These are phyloP conservation scores for Thymelicus sylvestris DNA, from an alignment of 2,888 invertebrate genomes.

Conservation along the genomic window DNA sequence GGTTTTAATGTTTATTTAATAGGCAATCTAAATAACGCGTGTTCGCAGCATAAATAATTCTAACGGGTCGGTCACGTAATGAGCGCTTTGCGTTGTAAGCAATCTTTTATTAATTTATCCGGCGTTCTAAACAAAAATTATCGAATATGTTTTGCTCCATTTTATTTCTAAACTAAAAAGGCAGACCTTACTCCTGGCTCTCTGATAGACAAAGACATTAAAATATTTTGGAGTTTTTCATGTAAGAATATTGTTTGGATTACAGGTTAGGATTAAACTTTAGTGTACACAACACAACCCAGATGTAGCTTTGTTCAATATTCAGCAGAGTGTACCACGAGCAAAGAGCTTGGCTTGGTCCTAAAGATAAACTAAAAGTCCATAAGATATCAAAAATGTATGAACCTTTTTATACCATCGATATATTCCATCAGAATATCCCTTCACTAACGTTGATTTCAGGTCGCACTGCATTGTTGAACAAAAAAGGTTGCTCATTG, in stretches of 20 bases:
- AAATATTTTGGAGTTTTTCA: no score
- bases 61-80: neutral
- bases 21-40: slow-evolving; percentile 24
- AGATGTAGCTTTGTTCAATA: no score
- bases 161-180: no score
- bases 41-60: slow-evolving; percentile 16
- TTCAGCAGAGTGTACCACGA: no score
- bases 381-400: neutral
- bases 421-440: slow-evolving; percentile 28
- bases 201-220: no score
- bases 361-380: no score
- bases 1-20: slow-evolving; percentile 43
- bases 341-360: no score
- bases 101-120: neutral
- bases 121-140: neutral
- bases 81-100: slow-evolving; percentile 5
- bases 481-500: slow-evolving; percentile 72
- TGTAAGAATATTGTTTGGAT: no score
- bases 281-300: no score
- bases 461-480: slow-evolving; percentile 58
- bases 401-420: slow-evolving; percentile 32
- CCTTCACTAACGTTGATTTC: slow-evolving; percentile 62
- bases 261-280: no score
- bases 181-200: no score
- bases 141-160: neutral